phyloP scores from a whole-genome alignment of 2,113 vertebrate genomes.

The Trochalopteron elliotii region DNA sequence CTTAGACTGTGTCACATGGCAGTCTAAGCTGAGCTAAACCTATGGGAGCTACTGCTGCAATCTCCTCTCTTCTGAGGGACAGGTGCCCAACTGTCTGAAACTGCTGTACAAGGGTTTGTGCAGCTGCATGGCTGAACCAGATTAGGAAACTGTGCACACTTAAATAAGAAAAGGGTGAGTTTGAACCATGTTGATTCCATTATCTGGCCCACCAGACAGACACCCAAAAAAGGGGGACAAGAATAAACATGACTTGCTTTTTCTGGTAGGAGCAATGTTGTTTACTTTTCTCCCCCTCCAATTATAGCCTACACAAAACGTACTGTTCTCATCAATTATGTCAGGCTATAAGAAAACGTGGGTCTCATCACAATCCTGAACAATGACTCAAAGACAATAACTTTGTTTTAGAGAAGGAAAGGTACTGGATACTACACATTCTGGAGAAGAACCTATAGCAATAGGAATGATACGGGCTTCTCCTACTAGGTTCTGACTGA shows the following conservation, averaged over 20 bases:
- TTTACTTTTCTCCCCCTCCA: background rate
- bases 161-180: background rate
- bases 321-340: background rate
- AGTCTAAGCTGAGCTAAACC: background rate
- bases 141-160: background rate
- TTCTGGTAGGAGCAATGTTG: background rate
- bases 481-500: background rate
- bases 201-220: slow-evolving; percentile 14
- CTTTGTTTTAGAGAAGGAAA: background rate
- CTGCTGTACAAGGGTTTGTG: background rate
- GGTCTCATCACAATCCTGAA: background rate
- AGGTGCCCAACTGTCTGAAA: background rate
- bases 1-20: background rate
- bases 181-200: background rate
- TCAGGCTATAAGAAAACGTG: background rate
- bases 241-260: background rate
- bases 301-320: background rate
- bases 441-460: background rate
- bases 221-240: background rate
- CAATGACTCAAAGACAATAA: background rate
- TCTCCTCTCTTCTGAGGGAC: background rate
- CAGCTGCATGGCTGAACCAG: background rate
- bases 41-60: background rate
- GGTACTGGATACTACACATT: background rate
- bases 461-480: background rate